These are phyloP conservation scores for Watsonalla cultraria DNA, from an alignment of 2,888 invertebrate species.

Conservation along the genomic window DNA sequence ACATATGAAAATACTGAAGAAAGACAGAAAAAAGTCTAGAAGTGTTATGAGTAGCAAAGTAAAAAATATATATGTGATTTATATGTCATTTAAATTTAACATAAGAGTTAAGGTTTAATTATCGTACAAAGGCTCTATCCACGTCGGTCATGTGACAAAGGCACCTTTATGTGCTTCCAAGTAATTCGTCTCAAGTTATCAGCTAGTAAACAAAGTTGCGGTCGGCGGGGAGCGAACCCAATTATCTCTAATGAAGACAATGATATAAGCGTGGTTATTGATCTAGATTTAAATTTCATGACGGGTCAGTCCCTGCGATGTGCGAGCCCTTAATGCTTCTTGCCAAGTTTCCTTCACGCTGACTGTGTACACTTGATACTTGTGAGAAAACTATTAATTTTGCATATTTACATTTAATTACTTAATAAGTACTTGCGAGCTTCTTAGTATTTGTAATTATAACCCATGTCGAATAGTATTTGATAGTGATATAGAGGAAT, in stretches of 20 bases:
- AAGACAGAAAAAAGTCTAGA: too few species aligned
- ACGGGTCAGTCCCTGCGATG: constrained; percentile 77
- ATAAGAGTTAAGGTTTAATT: too few species aligned
- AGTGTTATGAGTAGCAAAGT: too few species aligned
- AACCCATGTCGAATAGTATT: too few species aligned
- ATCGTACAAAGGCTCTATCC: constrained; percentile 7
- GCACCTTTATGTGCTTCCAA: constrained; percentile 52
- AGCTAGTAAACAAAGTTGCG: constrained; percentile 73
- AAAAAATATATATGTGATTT: too few species aligned
- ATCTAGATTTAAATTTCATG: constrained; percentile 80
- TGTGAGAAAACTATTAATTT: constrained; percentile 19
- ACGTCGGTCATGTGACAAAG: constrained; percentile 25
- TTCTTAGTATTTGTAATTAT: too few species aligned
- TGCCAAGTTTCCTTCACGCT: constrained; percentile 56
- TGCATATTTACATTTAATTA: background rate
- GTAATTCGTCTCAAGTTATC: constrained; percentile 77
- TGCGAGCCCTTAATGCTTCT: constrained; percentile 77
- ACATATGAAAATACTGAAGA: too few species aligned
- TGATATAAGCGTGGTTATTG: constrained; percentile 79
- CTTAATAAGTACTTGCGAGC: too few species aligned
- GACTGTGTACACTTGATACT: constrained; percentile 40
- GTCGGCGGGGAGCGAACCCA: constrained; percentile 75
- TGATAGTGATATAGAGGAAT: too few species aligned
- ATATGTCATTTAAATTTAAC: too few species aligned
- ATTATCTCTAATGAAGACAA: constrained; percentile 80